Evolutionary conservation across 1,140 invertebrate genomes (phyloP), one percentile per base, ranked within the genome.

Genomic region (Plectrocnemia conspersa): DNA sequence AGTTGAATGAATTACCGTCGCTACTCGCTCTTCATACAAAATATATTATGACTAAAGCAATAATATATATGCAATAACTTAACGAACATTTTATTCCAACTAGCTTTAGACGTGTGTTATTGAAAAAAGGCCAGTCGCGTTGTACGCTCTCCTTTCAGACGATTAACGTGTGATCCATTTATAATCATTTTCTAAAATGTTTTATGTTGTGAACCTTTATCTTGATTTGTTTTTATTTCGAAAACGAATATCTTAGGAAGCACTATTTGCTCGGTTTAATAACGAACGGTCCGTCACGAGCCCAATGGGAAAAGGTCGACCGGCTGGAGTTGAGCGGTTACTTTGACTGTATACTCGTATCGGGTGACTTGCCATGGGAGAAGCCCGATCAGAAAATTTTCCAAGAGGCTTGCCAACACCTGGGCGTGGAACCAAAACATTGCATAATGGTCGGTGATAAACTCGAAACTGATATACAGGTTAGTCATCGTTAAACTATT

Each of bases 391-490:
- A 81, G 52, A 79, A 83, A 65, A 90, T 91, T 67, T 88, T 89
- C 66, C 73, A 81, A 46, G 79, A 85, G 57, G 88, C 88, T 5
- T 91, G 86, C 72, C 79, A 83, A 63, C 78, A 76, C 62, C 77
- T 91, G 25, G 76, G 80, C 52, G 84, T 91, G 6, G 73, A 80
- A 59, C 82, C 88, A 0, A 67, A 78, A 13, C 79, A 82, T 59
- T 91, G 87, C 70, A 79, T 89, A 57, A 91, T 93, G 87, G 82
- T 92, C 61, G 89, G 89, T 7, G 89, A 91, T 65, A 89, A 88
- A 66, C 66, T 91, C 54, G 86, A 91, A 67, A 90, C 88, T 7
- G 89, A 91, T 70, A 91, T 92, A 57, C 75, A 77, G 73, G 78
- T 80, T 29, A 57, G 61, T 38, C 10, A 32, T 47, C n/a, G n/a